Conservation (phyloP, 2,797 vertebrate species). For the Champsocephalus esox region DNA sequence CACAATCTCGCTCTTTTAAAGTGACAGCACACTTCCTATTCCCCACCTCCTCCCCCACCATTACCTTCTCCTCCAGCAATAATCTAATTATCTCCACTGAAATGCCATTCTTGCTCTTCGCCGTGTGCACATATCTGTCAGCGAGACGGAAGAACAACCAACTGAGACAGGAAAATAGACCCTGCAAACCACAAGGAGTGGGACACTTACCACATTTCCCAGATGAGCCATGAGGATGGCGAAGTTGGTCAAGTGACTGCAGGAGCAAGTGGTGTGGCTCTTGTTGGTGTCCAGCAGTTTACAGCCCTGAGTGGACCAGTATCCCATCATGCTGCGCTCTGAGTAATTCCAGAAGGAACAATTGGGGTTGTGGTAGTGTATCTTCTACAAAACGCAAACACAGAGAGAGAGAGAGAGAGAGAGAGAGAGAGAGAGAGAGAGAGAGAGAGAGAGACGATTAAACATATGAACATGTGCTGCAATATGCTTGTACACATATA, state of each 20-base stretch:
- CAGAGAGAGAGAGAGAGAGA: conserved; percentile 35
- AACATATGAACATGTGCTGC: conserved; percentile 42
- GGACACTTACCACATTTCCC: conserved; percentile 91
- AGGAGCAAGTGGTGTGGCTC: conserved; percentile 97
- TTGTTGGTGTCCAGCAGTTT: conserved; percentile 96
- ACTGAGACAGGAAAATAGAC: conserved; percentile 49
- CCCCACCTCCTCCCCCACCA: conserved; percentile 5
- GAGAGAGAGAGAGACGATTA: conserved; percentile 28
- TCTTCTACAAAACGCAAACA: conserved; percentile 85
- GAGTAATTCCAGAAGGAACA: conserved; percentile 99
- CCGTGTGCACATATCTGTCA: conserved; percentile 59
- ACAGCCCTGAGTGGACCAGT: conserved; percentile 99
- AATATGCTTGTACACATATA: conserved; percentile 48
- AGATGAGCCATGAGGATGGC: conserved; percentile 98
- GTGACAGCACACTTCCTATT: conserved; percentile 60
- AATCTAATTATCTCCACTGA: conserved; percentile 75
- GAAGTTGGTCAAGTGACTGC: conserved; percentile 98
- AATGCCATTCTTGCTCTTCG: conserved; percentile 66
- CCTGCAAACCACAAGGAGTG: conserved; percentile 17
- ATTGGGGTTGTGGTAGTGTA: conserved; percentile 99
- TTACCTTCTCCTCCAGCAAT: conserved; percentile 65
- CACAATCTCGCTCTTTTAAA: conserved; percentile 72
- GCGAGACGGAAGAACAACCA: conserved; percentile 46
- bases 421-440: conserved; percentile 37
- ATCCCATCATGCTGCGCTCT: conserved; percentile 98